Evolutionary conservation across 1,140 invertebrate genomes (phyloP).

Genomic region (Eufriesea mexicana): DNA sequence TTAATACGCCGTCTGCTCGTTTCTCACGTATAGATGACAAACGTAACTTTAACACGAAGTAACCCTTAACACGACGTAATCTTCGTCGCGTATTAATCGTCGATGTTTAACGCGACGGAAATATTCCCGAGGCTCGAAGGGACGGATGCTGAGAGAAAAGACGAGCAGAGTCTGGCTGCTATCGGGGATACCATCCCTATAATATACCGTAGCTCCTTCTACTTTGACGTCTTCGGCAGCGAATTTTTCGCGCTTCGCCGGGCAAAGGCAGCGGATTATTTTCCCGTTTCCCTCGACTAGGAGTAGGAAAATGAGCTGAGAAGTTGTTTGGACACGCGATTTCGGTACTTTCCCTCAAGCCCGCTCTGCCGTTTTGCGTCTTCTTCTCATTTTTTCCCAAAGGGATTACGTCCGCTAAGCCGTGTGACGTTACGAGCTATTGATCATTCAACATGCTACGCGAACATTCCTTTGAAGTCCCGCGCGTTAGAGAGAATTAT

Average conservation of each 20-base stretch:
- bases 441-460: not conserved
- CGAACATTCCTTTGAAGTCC: not conserved
- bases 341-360: not conserved
- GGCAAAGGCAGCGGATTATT: conserved; percentile 56
- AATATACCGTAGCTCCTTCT: conserved; percentile 49
- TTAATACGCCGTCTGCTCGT: not conserved
- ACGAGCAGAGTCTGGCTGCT: no score
- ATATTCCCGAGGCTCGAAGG: not conserved
- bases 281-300: conserved; percentile 43
- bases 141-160: not conserved
- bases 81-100: not conserved
- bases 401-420: conserved; percentile 9
- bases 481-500: conserved; percentile 2
- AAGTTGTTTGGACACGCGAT: conserved; percentile 30
- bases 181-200: not conserved
- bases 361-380: no score
- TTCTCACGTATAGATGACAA: not conserved
- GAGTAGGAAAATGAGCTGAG: conserved; percentile 40
- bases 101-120: not conserved
- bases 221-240: conserved; percentile 37
- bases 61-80: not conserved
- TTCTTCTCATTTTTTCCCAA: not conserved
- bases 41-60: not conserved
- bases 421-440: not conserved
- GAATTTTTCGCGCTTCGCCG: conserved; percentile 45